phyloP scores from a whole-genome alignment of 2,113 vertebrate genomes.

The Prunella fulvescens region DNA sequence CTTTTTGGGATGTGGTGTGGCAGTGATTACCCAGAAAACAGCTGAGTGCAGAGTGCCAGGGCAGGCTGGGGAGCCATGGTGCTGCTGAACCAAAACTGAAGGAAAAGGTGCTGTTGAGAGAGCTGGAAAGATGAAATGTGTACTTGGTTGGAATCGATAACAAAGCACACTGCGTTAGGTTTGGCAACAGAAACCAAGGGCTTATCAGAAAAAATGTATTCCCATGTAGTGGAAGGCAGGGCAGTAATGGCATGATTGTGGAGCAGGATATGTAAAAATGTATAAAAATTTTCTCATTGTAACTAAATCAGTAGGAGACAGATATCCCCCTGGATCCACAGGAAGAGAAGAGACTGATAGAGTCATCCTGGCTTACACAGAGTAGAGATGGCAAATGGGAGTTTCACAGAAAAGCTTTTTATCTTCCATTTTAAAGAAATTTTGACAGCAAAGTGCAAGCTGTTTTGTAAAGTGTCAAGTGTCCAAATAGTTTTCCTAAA shows the following conservation, averaged over 20 bases:
- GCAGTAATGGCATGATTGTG: rapidly evolving
- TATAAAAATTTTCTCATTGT: neutral
- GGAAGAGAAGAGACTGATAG: neutral
- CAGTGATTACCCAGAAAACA: neutral
- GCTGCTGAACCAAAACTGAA: neutral
- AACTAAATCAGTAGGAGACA: neutral
- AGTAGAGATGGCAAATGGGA: neutral
- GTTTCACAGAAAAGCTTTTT: neutral
- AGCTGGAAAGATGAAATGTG: neutral
- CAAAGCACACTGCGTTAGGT: rapidly evolving
- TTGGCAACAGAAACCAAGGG: neutral
- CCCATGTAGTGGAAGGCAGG: neutral
- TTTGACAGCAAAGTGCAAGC: neutral
- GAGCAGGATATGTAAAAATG: neutral
- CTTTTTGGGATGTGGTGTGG: neutral
- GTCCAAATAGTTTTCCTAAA: neutral
- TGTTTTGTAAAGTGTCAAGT: neutral
- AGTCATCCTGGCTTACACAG: neutral
- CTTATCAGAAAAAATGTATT: neutral
- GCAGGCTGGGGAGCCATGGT: neutral
- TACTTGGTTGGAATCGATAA: neutral
- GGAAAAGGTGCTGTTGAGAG: neutral
- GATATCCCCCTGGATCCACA: neutral
- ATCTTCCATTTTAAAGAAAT: neutral
- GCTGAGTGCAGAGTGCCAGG: neutral